phyloP scores from a whole-genome alignment of 2,888 invertebrate species.

The Dimorphilus gyrociliatus region DNA sequence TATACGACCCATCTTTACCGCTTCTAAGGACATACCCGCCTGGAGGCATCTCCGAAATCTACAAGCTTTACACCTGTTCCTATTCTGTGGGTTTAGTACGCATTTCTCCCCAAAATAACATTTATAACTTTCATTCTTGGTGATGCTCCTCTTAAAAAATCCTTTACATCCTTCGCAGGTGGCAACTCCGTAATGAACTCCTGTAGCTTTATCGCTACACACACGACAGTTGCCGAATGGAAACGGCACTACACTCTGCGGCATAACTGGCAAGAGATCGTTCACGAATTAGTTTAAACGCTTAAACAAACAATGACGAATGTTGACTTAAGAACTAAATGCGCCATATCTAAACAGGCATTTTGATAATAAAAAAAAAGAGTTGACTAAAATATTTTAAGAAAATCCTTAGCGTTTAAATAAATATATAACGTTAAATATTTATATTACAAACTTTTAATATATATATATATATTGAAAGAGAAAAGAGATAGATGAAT shows the following conservation, averaged over 20 bases:
- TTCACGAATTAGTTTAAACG: constrained; percentile 2
- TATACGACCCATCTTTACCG: constrained; percentile 35
- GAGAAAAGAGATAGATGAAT: too few relatives aligned
- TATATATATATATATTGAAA: too few relatives aligned
- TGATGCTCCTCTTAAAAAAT: constrained; percentile 31
- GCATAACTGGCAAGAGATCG: constrained; percentile 15
- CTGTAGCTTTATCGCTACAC: constrained; percentile 30
- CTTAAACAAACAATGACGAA: too few relatives aligned
- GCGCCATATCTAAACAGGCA: too few relatives aligned
- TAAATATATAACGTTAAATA: too few relatives aligned
- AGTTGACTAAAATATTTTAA: too few relatives aligned
- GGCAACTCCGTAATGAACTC: constrained; percentile 32
- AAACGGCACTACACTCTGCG: constrained; percentile 21
- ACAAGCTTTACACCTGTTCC: constrained; percentile 34
- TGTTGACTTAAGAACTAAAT: too few relatives aligned
- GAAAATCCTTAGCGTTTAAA: too few relatives aligned
- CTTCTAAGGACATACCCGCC: constrained; percentile 31
- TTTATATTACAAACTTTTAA: too few relatives aligned
- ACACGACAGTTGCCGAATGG: constrained; percentile 30
- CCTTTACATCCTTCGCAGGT: constrained; percentile 37
- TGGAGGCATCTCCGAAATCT: constrained; percentile 25
- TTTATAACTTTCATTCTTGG: constrained; percentile 24
- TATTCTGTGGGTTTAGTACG: constrained; percentile 23
- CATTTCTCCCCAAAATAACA: constrained; percentile 32
- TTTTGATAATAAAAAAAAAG: too few relatives aligned